A percentile compares a stretch with the other conserved stretches of the same genome.
Evolutionary conservation across 2,797 vertebrate species (phyloP).

Genomic region (Myiothlypis chrysogaster): DNA sequence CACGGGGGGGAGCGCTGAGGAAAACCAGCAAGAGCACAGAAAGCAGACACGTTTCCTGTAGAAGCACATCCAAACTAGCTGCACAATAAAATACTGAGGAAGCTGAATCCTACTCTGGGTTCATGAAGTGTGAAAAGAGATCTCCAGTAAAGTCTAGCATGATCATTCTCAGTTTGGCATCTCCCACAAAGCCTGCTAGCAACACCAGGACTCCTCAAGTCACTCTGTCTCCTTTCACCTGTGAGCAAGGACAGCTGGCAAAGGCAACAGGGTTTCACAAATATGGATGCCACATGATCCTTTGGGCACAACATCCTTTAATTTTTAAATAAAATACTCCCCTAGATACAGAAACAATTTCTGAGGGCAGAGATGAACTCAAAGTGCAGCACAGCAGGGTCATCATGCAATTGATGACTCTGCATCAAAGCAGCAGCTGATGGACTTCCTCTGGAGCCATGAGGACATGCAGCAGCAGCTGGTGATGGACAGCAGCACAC

Average conservation of each 20-base stretch:
- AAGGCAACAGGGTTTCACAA: neutral
- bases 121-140: neutral
- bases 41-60: neutral
- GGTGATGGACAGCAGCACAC: neutral
- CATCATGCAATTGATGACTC: neutral
- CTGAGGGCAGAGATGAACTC: neutral
- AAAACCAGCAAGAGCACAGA: neutral
- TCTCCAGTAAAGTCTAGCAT: neutral
- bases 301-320: neutral
- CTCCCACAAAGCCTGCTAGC: neutral
- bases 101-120: neutral
- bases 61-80: neutral
- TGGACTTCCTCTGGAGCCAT: neutral
- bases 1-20: accelerated
- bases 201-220: neutral
- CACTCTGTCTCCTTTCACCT: neutral
- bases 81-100: neutral
- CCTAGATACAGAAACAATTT: neutral
- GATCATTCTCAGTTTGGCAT: neutral
- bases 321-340: neutral
- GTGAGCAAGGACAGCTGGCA: neutral
- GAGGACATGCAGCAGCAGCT: neutral
- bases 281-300: accelerated
- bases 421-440: neutral
- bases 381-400: neutral